Base-by-base conservation (phyloP, 2,113 vertebrate genomes). In the Bothrops jararaca region DNA sequence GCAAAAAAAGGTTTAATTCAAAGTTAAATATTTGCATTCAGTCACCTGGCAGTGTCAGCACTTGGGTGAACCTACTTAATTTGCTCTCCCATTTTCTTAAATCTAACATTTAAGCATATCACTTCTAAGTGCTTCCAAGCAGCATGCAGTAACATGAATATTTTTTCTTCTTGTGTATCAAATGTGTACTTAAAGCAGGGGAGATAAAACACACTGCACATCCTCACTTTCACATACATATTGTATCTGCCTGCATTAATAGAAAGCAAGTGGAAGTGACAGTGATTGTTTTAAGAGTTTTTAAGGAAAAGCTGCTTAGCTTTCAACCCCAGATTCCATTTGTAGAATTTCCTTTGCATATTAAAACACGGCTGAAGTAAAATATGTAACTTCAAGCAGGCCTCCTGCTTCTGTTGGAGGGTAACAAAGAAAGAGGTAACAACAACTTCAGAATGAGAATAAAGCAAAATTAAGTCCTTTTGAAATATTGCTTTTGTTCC, bases 401-500 rank as follows among this genome's bases (percentile, higher is more conserved):
- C 92, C 29, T 0, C 42, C 90, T 54, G 85, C 57, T 96, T 5
- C 58, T 95, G 92, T 60, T 96, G 34, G 34, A 80, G 34, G 34
- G 34, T 34, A 92, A 93, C 64, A 95, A 95, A 95, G 95, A 69
- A 91, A 90, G 96, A 95, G 45, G 95, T 93, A 97, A 96, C 89
- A 97, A 95, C 97, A 94, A 95, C 95, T 96, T 94, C 58, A 94
- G 15, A 56, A 29, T 45, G 45, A 42, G 97, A 96, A 94, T 94
- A 92, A 88, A 91, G 91, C 93, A 96, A 96, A 95, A 52, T 86
- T 45, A 86, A 20, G 9, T 15, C 5, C 52, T 3, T 57, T 57
- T n/a, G 34, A 89, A 74, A 88, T 2, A 57, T 53, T 22, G 12
- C 0, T 23, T n/a, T 80, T 60, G 29, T 39, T 5, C 26, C 10